Conservation (phyloP, 1,140 invertebrate genomes). For the Philopotamus ludificatus region DNA sequence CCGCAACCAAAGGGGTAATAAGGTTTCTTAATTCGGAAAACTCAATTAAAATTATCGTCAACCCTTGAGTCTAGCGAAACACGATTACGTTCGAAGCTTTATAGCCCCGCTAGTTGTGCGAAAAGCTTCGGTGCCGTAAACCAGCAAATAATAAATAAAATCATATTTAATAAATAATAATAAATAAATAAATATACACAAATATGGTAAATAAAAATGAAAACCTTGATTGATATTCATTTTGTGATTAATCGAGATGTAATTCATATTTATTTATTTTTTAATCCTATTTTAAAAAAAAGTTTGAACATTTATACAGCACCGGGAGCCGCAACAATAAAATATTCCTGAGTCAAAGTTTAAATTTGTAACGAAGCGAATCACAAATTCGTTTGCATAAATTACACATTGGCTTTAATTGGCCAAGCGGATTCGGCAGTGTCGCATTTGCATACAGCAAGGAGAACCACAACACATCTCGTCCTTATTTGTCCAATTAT, state of each 20-base stretch:
- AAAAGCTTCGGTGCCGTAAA: not conserved
- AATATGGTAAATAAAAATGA: no score
- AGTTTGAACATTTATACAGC: not conserved
- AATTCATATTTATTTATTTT: no score
- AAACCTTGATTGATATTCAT: no score
- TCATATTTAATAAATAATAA: no score
- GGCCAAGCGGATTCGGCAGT: slow-evolving; percentile 27
- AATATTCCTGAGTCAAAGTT: slow-evolving; percentile 41
- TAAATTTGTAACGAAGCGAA: slow-evolving; percentile 43
- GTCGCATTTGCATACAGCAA: slow-evolving; percentile 37
- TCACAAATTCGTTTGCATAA: slow-evolving; percentile 44
- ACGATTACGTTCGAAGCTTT: slow-evolving; percentile 31
- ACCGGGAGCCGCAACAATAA: slow-evolving; percentile 21
- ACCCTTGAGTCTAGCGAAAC: slow-evolving; percentile 35
- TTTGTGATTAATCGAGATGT: no score
- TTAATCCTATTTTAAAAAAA: not conserved
- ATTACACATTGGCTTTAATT: slow-evolving; percentile 44
- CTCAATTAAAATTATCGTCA: slow-evolving; percentile 49
- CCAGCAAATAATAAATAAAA: no score
- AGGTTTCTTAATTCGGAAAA: slow-evolving; percentile 53
- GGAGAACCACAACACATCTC: not conserved
- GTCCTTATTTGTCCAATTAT: not conserved
- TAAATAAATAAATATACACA: no score
- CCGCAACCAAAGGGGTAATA: slow-evolving; percentile 52
- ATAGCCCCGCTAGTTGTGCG: not conserved